Evolutionary conservation across 2,888 invertebrate genomes (phyloP).

Genomic region (Abscondita cerata): DNA sequence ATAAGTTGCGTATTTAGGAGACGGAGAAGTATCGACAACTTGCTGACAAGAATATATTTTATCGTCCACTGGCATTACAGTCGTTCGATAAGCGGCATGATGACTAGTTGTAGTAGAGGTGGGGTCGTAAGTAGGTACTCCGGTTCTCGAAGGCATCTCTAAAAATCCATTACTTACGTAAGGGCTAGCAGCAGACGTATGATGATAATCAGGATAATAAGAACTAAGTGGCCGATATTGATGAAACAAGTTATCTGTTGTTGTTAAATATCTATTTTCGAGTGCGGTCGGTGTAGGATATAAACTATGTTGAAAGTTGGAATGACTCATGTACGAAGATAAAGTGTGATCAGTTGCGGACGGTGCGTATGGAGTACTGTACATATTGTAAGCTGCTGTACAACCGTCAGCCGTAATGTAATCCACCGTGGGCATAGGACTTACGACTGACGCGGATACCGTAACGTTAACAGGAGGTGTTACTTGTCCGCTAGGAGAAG

Average conservation of each 20-base stretch:
- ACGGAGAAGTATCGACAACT: conserved; percentile 65
- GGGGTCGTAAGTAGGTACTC: conserved; percentile 68
- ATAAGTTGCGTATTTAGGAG: conserved; percentile 65
- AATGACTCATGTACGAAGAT: conserved; percentile 72
- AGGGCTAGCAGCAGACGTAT: conserved; percentile 68
- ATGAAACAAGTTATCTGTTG: conserved; percentile 87
- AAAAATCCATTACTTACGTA: conserved; percentile 86
- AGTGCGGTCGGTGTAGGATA: conserved; percentile 63
- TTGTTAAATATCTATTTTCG: conserved; percentile 70
- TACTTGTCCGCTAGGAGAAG: conserved; percentile 53
- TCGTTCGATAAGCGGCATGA: conserved; percentile 55
- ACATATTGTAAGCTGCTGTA: conserved; percentile 80
- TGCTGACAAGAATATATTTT: conserved; percentile 70
- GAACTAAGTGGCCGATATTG: conserved; percentile 88
- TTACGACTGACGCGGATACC: conserved; percentile 64
- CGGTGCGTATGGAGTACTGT: conserved; percentile 79
- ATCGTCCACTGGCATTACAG: conserved; percentile 62
- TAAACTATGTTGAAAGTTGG: conserved; percentile 69
- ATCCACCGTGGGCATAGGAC: conserved; percentile 68
- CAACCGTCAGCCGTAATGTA: conserved; percentile 71
- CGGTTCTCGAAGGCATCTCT: conserved; percentile 72
- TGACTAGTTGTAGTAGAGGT: conserved; percentile 55
- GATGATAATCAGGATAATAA: conserved; percentile 81
- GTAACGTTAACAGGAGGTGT: conserved; percentile 59
- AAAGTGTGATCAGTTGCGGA: conserved; percentile 69